Evolutionary conservation across 2,888 invertebrate genomes (phyloP).

Genomic region (Drosophila birchii): DNA sequence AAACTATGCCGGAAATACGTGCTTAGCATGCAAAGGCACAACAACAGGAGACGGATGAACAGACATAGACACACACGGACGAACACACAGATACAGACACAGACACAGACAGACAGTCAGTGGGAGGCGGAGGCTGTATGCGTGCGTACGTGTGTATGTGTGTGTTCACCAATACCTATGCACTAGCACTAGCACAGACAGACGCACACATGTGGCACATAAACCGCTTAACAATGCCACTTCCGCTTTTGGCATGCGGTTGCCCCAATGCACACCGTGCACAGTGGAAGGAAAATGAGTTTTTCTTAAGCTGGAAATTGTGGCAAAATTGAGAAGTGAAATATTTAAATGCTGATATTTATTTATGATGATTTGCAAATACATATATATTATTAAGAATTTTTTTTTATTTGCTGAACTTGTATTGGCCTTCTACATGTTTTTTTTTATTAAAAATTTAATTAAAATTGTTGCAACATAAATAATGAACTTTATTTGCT

Average conservation of each 20-base stretch:
- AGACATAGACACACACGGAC: conserved; percentile 25
- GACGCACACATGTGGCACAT: conserved; percentile 49
- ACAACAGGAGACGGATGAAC: conserved; percentile 41
- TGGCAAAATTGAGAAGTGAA: background rate
- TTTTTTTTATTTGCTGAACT: no score
- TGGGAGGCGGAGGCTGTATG: no score
- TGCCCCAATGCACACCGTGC: conserved; percentile 57
- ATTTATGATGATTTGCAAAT: no score
- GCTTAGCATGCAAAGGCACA: conserved; percentile 59
- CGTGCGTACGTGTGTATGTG: background rate
- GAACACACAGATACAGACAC: background rate
- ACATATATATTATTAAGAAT: no score
- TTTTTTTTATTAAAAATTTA: no score
- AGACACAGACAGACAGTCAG: conserved; percentile 7
- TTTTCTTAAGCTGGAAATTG: background rate
- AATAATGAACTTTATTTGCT: no score
- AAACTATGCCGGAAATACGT: conserved; percentile 79
- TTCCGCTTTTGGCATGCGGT: conserved; percentile 80
- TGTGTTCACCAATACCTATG: conserved; percentile 5
- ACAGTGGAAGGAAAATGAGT: conserved; percentile 15
- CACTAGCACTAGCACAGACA: conserved; percentile 21
- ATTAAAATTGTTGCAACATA: no score
- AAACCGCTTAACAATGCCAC: conserved; percentile 81
- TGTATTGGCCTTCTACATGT: no score
- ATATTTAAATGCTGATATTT: background rate